Conservation (phyloP, 2,113 vertebrate species). For the Phrynocephalus versicolor region DNA sequence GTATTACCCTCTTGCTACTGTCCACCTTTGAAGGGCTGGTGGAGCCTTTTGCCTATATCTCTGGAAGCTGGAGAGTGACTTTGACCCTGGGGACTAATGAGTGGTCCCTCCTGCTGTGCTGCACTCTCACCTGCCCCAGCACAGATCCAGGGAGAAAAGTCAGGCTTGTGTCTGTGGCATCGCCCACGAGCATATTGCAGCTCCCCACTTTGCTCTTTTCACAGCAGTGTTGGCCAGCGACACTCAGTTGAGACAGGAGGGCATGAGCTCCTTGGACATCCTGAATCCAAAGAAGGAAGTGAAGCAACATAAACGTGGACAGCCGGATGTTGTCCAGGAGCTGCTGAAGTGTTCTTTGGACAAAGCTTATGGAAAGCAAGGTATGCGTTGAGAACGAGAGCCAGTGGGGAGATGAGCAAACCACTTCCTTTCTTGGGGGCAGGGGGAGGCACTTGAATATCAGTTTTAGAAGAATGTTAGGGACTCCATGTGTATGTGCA, state of each 20-base stretch:
- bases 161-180: not conserved
- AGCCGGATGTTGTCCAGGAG: conserved; percentile 76
- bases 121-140: not conserved
- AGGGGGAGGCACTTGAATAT: not conserved
- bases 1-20: not conserved
- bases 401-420: too few species aligned
- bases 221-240: conserved; percentile 61
- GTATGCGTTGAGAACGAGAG: conserved; percentile 62
- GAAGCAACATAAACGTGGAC: conserved; percentile 48
- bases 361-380: conserved; percentile 87
- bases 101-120: not conserved
- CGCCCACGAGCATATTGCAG: accelerated
- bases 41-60: not conserved
- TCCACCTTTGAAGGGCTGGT: not conserved
- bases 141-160: not conserved
- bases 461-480: not conserved
- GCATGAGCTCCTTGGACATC: conserved; percentile 28
- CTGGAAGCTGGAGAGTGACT: not conserved
- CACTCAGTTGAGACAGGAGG: conserved; percentile 61
- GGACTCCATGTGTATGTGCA: too few species aligned
- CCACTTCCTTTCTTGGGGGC: not conserved
- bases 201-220: accelerated
- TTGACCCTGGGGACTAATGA: not conserved
- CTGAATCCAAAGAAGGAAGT: not conserved
- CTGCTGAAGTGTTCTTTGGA: conserved; percentile 83